Percentiles rank a stretch among this genome's conserved stretches.
Evolutionary conservation across 2,888 invertebrate genomes (phyloP).

Genomic region (Euplexia lucipara): DNA sequence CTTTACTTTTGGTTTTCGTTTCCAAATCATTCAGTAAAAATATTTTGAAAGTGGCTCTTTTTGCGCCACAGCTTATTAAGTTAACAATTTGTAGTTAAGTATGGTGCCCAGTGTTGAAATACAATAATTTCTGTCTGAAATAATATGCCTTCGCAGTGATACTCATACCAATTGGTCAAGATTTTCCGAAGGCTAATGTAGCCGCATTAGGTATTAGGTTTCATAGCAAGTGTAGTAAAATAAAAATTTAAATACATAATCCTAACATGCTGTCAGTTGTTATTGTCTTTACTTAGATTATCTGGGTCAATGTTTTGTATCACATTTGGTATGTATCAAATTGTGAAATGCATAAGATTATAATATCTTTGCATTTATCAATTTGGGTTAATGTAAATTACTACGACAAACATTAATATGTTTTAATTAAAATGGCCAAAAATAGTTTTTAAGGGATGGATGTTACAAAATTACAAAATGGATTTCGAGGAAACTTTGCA

Average conservation of each 20-base stretch:
- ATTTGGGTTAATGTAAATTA: conserved; percentile 10
- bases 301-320: conserved; percentile 40
- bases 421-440: not conserved
- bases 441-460: no score
- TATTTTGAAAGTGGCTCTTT: conserved; percentile 24
- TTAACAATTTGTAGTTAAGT: conserved; percentile 37
- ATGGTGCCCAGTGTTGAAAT: conserved; percentile 25
- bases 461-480: no score
- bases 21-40: conserved; percentile 19
- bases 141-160: not conserved
- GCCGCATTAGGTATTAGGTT: no score
- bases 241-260: conserved; percentile 9
- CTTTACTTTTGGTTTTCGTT: conserved; percentile 22
- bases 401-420: not conserved
- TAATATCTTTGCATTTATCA: not conserved
- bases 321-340: conserved; percentile 7
- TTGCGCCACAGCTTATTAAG: conserved; percentile 36
- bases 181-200: conserved; percentile 8
- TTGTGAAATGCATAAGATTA: conserved; percentile 28
- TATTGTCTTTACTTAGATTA: conserved; percentile 7
- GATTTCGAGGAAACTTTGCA: no score
- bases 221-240: not conserved
- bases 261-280: not conserved
- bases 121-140: conserved; percentile 26
- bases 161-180: not conserved